Base-by-base conservation (phyloP, 2,888 invertebrate genomes). In the Agonum fuliginosum region DNA sequence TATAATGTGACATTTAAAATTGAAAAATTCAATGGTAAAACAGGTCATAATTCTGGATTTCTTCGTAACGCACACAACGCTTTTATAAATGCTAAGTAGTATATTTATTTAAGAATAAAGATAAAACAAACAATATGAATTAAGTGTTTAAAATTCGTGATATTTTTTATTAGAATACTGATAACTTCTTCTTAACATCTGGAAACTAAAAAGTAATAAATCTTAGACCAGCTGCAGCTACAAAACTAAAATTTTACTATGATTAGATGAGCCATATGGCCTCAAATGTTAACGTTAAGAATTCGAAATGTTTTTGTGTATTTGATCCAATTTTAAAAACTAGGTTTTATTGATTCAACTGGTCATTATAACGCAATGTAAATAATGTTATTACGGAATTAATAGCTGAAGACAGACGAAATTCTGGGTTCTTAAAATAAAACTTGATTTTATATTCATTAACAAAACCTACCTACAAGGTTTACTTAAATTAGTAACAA, bases 231-330 rank as follows among this genome's bases (percentile, higher is more conserved):
- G 54, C 54, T 54, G 54, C 54, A 54, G 24, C 54, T 20, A 54
- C 54, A 54, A 54, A 54, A 54, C 22, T 54, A 24, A 54, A 10
- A 54, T 22, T 54, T 22, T 54, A 54, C n/a, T 54, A 10, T 24
- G 54, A 24, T 54, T 54, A 54, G 54, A 54, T 54, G 22, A 54
- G 20, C 54, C 54, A 54, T 54, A 54, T 54, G 54, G 54, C 22
- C 22, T 54, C 54, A 54, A 54, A 54, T 54, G 19, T 54, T 54
- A 54, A 20, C 54, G n/a, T n/a, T 37, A 37, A 54, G 22, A 12
- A n/a, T n/a, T n/a, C n/a, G 8, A 10, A 22, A 54, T 54, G 24
- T 54, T 24, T 54, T 54, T 24, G 54, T 48, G 12, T 54, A 54
- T 54, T 54, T 54, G 24, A 54, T n/a, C 22, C n/a, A 24, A 10